Evolutionary conservation across 1,140 invertebrate species (phyloP).

Genomic region (Nephotettix cincticeps): DNA sequence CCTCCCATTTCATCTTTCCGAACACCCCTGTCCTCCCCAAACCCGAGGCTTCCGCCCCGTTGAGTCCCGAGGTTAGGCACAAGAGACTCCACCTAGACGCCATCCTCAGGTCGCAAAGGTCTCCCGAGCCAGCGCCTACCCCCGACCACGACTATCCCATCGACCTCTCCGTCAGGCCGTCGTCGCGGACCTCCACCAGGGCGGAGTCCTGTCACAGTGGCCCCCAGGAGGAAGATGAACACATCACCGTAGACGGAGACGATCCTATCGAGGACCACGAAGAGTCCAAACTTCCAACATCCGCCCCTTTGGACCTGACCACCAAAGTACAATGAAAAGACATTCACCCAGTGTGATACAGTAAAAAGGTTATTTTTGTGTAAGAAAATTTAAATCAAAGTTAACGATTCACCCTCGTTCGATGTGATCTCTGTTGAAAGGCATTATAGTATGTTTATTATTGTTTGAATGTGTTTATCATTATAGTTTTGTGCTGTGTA

Average conservation of each 20-base stretch:
- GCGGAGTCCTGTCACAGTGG: neutral
- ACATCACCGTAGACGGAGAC: slow-evolving; percentile 42
- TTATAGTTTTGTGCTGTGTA: no score
- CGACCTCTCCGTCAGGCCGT: slow-evolving; percentile 32
- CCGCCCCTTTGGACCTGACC: slow-evolving; percentile 67
- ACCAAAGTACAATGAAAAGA: slow-evolving; percentile 50
- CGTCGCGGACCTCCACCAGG: neutral
- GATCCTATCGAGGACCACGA: slow-evolving; percentile 57
- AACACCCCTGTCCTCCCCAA: slow-evolving; percentile 20
- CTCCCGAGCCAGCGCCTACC: slow-evolving; percentile 37
- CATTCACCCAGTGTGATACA: no score
- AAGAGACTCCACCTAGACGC: slow-evolving; percentile 72
- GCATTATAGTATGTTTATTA: no score
- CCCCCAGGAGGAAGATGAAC: slow-evolving; percentile 11
- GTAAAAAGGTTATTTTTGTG: no score
- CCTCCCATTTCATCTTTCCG: slow-evolving; percentile 21
- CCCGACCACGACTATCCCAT: slow-evolving; percentile 52
- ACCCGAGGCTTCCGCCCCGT: slow-evolving; percentile 4
- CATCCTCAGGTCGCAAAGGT: slow-evolving; percentile 65
- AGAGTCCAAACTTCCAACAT: slow-evolving; percentile 52
- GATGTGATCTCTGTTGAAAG: no score
- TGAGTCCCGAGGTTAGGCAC: slow-evolving; percentile 53
- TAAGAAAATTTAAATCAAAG: no score
- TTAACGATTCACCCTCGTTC: no score
- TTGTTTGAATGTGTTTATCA: no score